phyloP scores from a whole-genome alignment of 2,888 invertebrate genomes.

The Nezara viridula region DNA sequence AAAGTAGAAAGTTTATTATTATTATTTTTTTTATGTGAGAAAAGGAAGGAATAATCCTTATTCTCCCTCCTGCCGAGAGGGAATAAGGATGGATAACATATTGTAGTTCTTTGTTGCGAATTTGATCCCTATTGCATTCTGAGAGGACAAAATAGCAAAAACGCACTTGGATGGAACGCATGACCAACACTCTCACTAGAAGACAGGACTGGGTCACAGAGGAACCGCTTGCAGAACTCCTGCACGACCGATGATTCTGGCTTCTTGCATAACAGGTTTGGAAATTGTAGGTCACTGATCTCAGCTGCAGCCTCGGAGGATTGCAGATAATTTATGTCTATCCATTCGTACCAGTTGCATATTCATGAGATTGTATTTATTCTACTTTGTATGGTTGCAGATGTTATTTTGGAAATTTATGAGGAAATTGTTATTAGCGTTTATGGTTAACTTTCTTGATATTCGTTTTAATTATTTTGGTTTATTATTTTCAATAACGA shows the following conservation, averaged over 20 bases:
- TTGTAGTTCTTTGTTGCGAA: background rate
- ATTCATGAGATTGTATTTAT: background rate
- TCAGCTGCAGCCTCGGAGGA: background rate
- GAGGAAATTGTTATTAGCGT: no score
- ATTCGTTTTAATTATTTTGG: no score
- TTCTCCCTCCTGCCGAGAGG: no score
- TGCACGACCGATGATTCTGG: background rate
- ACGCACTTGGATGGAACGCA: background rate
- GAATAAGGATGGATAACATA: no score
- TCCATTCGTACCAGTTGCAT: background rate
- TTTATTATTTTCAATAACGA: no score
- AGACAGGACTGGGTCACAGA: slow-evolving; percentile 22
- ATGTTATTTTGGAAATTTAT: background rate
- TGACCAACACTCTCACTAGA: slow-evolving; percentile 1
- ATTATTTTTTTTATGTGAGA: no score
- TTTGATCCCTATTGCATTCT: background rate
- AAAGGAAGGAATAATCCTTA: no score
- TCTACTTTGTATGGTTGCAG: background rate
- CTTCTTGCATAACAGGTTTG: slow-evolving; percentile 39
- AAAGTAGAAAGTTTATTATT: no score
- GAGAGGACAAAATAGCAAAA: background rate
- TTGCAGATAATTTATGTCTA: background rate
- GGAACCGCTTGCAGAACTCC: slow-evolving; percentile 17
- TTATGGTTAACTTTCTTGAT: no score
- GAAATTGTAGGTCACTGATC: slow-evolving; percentile 16